A percentile compares a stretch with the other conserved stretches of the same genome.
Evolutionary conservation across 2,797 vertebrate species (phyloP).

Genomic region (Gymnothorax javanicus): DNA sequence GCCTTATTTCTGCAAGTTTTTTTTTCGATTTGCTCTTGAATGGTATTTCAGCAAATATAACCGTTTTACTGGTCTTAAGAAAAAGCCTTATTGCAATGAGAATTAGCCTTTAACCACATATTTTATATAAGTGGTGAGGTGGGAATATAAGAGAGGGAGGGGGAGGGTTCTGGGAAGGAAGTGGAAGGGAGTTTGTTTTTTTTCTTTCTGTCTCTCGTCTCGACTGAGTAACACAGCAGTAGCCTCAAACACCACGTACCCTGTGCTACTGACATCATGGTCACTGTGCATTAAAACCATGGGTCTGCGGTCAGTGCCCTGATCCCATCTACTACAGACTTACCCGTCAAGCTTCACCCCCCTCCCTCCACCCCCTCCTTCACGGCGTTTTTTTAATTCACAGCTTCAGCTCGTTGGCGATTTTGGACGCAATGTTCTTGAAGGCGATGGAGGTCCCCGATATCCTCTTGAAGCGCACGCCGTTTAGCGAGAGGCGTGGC

Average conservation of each 20-base stretch:
- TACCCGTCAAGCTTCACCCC: conserved; percentile 50
- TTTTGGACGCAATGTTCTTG: conserved; percentile 98
- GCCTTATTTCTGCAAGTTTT: conserved; percentile 82
- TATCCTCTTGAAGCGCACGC: conserved; percentile 97
- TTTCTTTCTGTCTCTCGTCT: conserved; percentile 51
- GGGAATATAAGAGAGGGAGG: conserved; percentile 40
- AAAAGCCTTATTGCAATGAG: conserved; percentile 91
- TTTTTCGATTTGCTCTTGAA: conserved; percentile 70
- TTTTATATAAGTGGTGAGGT: conserved; percentile 69
- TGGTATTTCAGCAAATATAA: conserved; percentile 79
- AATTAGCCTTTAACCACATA: conserved; percentile 76
- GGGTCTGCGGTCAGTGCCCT: conserved; percentile 63
- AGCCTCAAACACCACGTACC: conserved; percentile 65
- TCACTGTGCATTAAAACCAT: conserved; percentile 52
- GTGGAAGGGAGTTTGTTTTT: neutral
- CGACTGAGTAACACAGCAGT: conserved; percentile 64
- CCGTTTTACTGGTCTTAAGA: conserved; percentile 79
- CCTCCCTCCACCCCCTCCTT: conserved; percentile 49
- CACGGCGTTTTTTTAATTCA: conserved; percentile 65
- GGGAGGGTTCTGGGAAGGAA: neutral
- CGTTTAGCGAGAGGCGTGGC: conserved; percentile 93
- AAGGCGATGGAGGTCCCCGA: conserved; percentile 97
- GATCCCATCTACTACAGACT: conserved; percentile 52
- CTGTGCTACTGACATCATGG: conserved; percentile 66
- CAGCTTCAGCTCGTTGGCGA: conserved; percentile 98